These are phyloP conservation scores for Epirrita christyi DNA, from an alignment of 2,888 invertebrate genomes.

Conservation along the genomic window DNA sequence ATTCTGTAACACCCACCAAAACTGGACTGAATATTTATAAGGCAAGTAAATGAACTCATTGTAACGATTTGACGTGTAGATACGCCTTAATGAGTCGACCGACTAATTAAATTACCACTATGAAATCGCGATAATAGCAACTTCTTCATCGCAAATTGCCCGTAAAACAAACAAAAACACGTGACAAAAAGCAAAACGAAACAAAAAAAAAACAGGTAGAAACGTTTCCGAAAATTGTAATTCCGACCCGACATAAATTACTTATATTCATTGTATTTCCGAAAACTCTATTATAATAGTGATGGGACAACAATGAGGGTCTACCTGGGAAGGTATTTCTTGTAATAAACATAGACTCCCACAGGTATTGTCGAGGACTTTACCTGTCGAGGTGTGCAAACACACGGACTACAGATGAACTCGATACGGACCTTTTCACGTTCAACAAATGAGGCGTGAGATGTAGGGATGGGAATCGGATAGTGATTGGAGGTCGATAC, in stretches of 20 bases:
- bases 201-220: slow-evolving; percentile 65
- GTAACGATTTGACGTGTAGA: slow-evolving; percentile 38
- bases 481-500: slow-evolving; percentile 9
- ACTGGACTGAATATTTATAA: slow-evolving; percentile 73
- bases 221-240: slow-evolving; percentile 77
- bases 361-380: slow-evolving; percentile 74
- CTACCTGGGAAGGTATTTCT: slow-evolving; percentile 80
- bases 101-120: slow-evolving; percentile 66
- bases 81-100: slow-evolving; percentile 60
- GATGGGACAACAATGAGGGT: slow-evolving; percentile 67
- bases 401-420: slow-evolving; percentile 52
- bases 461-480: slow-evolving; percentile 36
- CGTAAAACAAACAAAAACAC: slow-evolving; percentile 79
- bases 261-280: slow-evolving; percentile 80
- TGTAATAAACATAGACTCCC: slow-evolving; percentile 74
- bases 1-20: slow-evolving; percentile 58
- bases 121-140: slow-evolving; percentile 59
- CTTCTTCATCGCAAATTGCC: slow-evolving; percentile 70
- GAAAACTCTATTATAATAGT: slow-evolving; percentile 80
- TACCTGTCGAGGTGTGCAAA: slow-evolving; percentile 80
- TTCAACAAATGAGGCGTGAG: slow-evolving; percentile 40
- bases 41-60: slow-evolving; percentile 75
- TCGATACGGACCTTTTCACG: slow-evolving; percentile 47
- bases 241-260: slow-evolving; percentile 78
- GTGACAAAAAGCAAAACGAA: slow-evolving; percentile 71